phyloP scores from a whole-genome alignment of 2,113 vertebrate species.

The Platanista minor region DNA sequence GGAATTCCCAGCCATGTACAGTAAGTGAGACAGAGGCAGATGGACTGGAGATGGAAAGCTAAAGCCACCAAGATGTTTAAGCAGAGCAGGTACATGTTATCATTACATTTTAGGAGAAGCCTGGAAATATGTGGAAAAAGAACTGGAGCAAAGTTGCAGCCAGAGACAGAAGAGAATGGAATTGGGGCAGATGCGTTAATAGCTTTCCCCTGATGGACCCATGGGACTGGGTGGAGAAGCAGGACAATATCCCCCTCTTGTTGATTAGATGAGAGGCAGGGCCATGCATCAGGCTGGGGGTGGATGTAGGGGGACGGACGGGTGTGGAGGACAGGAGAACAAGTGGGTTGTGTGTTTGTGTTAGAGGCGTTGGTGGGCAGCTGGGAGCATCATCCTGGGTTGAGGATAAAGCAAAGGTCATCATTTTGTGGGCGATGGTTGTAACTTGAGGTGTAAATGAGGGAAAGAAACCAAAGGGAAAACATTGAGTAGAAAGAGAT shows the following conservation, averaged over 20 bases:
- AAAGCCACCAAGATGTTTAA: neutral
- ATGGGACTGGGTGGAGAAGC: neutral
- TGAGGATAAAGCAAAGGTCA: neutral
- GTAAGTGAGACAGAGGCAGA: neutral
- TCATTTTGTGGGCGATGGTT: neutral
- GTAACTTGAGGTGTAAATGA: neutral
- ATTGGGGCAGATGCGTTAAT: neutral
- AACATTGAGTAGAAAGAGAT: neutral
- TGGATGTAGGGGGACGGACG: neutral
- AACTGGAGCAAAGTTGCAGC: neutral
- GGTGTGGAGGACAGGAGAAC: neutral
- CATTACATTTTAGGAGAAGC: neutral
- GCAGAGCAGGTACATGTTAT: neutral
- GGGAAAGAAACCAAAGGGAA: neutral
- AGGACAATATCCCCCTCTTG: neutral
- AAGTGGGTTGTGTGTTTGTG: neutral
- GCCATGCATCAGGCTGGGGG: neutral
- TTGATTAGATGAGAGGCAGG: neutral
- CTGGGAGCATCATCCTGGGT: neutral
- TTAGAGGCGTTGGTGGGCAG: neutral
- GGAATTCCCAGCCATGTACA: neutral
- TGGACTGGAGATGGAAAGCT: neutral
- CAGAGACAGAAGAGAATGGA: neutral
- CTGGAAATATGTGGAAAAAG: neutral
- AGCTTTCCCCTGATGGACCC: neutral